Evolutionary conservation across 2,113 vertebrate species (phyloP).

Genomic region (Riparia riparia): DNA sequence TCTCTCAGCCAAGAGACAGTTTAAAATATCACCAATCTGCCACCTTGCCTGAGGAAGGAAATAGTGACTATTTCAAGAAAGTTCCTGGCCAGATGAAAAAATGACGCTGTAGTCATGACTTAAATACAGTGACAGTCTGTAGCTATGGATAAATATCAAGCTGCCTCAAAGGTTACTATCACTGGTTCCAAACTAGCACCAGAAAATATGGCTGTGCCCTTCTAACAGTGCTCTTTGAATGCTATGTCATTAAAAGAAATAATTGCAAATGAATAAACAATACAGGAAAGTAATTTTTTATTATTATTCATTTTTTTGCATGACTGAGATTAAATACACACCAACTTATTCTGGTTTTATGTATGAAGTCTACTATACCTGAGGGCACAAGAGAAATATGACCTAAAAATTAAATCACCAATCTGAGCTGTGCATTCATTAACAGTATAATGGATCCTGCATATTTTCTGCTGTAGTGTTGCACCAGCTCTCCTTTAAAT

Average conservation of each 20-base stretch:
- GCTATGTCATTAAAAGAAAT: not conserved
- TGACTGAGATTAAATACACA: not conserved
- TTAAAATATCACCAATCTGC: conserved; percentile 48
- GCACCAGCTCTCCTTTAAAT: conserved; percentile 36
- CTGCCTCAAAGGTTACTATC: not conserved
- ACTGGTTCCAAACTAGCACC: not conserved
- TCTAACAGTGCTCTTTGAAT: not conserved
- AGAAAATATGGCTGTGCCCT: not conserved
- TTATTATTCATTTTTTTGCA: not conserved
- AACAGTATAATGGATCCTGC: conserved; percentile 25
- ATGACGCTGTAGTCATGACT: not conserved
- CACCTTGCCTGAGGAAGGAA: conserved; percentile 33
- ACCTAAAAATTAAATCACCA: conserved; percentile 50
- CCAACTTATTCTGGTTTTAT: not conserved
- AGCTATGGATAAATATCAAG: not conserved
- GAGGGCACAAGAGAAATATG: not conserved
- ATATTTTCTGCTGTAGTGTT: conserved; percentile 21
- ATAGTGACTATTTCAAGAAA: conserved; percentile 24
- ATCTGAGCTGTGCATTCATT: conserved; percentile 46
- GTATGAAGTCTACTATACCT: conserved; percentile 1
- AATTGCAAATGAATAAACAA: not conserved
- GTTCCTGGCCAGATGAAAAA: not conserved
- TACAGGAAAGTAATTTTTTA: not conserved
- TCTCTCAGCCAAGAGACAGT: not conserved
- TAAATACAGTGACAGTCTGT: not conserved